These are phyloP conservation scores for Petaurus breviceps DNA, from an alignment of 2,113 vertebrate species.

Conservation along the genomic window DNA sequence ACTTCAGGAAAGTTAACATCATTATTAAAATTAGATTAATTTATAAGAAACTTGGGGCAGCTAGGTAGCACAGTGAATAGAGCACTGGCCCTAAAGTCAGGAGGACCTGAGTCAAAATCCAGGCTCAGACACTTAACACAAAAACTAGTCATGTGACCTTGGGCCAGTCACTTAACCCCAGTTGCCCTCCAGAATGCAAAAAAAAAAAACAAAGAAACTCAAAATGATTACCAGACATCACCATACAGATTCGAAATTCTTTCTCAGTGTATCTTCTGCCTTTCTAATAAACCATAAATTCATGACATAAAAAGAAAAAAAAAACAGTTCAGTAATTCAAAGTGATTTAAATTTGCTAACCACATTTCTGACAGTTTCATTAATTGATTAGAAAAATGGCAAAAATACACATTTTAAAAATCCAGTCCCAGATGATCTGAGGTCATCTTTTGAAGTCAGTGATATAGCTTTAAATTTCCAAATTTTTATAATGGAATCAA, in stretches of 20 bases:
- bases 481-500: background rate
- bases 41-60: conserved; percentile 41
- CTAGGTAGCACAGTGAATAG: too few species aligned
- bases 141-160: too few species aligned
- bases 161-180: too few species aligned
- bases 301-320: conserved; percentile 64
- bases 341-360: conserved; percentile 68
- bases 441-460: conserved; percentile 60
- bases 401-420: conserved; percentile 48
- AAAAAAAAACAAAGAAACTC: too few species aligned
- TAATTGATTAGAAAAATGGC: conserved; percentile 73
- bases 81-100: too few species aligned
- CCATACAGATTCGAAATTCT: conserved; percentile 42
- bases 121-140: too few species aligned
- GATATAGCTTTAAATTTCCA: conserved; percentile 57
- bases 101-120: too few species aligned
- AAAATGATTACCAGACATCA: conserved; percentile 66
- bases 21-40: conserved; percentile 69
- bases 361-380: conserved; percentile 68
- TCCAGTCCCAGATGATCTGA: conserved; percentile 59
- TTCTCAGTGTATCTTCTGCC: conserved; percentile 47
- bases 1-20: conserved; percentile 65
- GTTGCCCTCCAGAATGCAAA: too few species aligned
- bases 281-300: conserved; percentile 70
- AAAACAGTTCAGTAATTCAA: conserved; percentile 77